Evolutionary conservation across 64 coral and sea anemone species (phyloP), one percentile per base, ranked within the genome.

Genomic region (Montipora sp.): DNA sequence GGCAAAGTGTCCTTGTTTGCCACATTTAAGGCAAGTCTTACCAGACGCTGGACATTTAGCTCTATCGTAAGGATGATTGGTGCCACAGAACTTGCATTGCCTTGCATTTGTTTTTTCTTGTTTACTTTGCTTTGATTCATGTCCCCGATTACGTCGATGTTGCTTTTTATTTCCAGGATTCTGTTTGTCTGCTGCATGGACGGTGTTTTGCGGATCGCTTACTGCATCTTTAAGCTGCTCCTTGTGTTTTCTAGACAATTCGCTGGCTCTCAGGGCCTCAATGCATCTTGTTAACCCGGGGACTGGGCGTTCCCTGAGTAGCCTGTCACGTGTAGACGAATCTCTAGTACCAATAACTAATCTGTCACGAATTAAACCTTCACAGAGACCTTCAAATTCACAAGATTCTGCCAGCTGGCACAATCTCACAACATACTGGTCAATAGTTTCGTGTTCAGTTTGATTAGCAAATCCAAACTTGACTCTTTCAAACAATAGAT

Each of bases 1-100:
- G 0, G 4, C 53, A 57, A 79, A 79, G n/a, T 79, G 77, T 9
- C 5, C 77, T 75, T 75, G 72, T 75, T 75, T 75, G 21, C 72
- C 77, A 79, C 49, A 79, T 19, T 79, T 51, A 19, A n/a, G 48
- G 49, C 77, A 79, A 15, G 77, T 79, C 48, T 79, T 79, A 8
- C 77, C 77, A n/a, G 77, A 79, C 14, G 77, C 16, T 51, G 77
- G 77, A 36, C 36, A 36, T 36, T 36, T 36, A 36, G 36, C 36
- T 36, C 36, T 36, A 36, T 36, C 36, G 0, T 36, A 36, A 36
- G 36, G 36, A 23, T 51, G 77, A 1, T 51, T 22, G 47, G 77
- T 53, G 77, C 47, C 77, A 79, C 77, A 79, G 8, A 80, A 59
- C 51, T 10, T 80, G 49, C 78, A 80, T 59, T 23, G 78, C 48